Base-by-base conservation (phyloP, 2,888 invertebrate genomes). In the Teinopalpus imperialis region DNA sequence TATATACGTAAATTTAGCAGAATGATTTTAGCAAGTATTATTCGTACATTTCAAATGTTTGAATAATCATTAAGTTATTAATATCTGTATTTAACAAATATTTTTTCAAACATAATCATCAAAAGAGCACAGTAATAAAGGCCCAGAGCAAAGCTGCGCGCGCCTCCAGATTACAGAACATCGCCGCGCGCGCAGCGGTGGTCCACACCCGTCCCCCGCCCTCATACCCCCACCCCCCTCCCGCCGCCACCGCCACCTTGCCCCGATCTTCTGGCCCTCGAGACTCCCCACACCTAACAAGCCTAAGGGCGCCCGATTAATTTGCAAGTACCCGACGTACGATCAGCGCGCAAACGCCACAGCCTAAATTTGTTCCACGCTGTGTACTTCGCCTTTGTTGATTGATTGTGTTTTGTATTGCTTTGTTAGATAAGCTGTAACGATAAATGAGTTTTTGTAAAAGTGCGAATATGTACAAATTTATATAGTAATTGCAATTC, bases 151-250 rank as follows among this genome's bases (percentile, higher is more conserved):
- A 52, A 57, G 54, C 54, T 57, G 56, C 60, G 63, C 71, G 61
- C 69, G 72, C 80, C 66, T 75, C 81, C 80, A 66, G 77, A 80
- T 81, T 81, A 81, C 81, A 77, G 80, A 76, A 73, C 64, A 58
- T 64, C 67, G 68, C 68, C 72, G 78, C 79, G 69, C 64, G 65
- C 74, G 71, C 68, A 55, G 59, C 71, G 81, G 80, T 78, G 80
- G 78, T 79, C 76, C 57, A 52, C 62, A 56, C 55, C 58, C 52
- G 58, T 53, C 57, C 52, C 52, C 54, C 45, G 48, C 52, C 42
- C 47, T 51, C 53, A 49, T 49, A 48, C 57, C 47, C 52, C 54
- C 51, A 34, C 24, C 48, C 21, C 43, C 37, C 35, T 44, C 29
- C 32, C 9, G 7, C 36, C 40, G 21, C 24, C 35, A n/a, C 54